A percentile compares a stretch with the other conserved stretches of the same genome.
These are phyloP conservation scores for Cephus runcator DNA, from an alignment of 2,888 invertebrate genomes.

Conservation along the genomic window DNA sequence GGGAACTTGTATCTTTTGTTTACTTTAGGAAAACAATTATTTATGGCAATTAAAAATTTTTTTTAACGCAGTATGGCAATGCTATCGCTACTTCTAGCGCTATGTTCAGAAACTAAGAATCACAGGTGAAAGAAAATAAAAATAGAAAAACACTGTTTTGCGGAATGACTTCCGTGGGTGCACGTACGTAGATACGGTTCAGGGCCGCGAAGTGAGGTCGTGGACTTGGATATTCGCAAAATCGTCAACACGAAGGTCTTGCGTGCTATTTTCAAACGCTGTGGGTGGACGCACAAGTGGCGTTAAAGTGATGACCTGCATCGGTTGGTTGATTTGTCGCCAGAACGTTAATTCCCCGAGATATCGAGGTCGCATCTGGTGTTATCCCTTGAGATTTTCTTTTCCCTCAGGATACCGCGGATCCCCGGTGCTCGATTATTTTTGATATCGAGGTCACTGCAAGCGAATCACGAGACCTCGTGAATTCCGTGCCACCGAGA, in stretches of 20 bases:
- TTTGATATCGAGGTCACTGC: conserved; percentile 39
- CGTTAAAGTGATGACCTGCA: not conserved
- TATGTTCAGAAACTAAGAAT: too few relatives aligned
- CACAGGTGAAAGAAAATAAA: too few relatives aligned
- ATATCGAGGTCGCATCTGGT: conserved; percentile 41
- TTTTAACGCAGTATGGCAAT: too few relatives aligned
- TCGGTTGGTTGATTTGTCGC: conserved; percentile 19
- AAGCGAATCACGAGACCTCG: conserved; percentile 7
- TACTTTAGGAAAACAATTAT: too few relatives aligned
- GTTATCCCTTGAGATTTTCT: conserved; percentile 1
- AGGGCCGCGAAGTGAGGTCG: not conserved
- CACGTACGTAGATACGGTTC: not conserved
- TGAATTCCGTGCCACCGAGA: not conserved
- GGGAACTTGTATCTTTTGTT: too few relatives aligned
- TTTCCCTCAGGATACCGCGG: conserved; percentile 8
- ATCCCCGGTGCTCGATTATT: conserved; percentile 33
- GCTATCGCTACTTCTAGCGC: too few relatives aligned
- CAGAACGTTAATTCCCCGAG: conserved; percentile 23
- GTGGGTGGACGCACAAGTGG: not conserved
- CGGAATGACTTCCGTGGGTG: not conserved
- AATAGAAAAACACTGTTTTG: not conserved
- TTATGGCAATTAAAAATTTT: too few relatives aligned
- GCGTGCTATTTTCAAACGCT: not conserved
- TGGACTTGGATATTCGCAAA: not conserved
- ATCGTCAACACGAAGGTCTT: not conserved